phyloP scores from a whole-genome alignment of 2,113 vertebrate species.

The Illadopsis cleaveri region DNA sequence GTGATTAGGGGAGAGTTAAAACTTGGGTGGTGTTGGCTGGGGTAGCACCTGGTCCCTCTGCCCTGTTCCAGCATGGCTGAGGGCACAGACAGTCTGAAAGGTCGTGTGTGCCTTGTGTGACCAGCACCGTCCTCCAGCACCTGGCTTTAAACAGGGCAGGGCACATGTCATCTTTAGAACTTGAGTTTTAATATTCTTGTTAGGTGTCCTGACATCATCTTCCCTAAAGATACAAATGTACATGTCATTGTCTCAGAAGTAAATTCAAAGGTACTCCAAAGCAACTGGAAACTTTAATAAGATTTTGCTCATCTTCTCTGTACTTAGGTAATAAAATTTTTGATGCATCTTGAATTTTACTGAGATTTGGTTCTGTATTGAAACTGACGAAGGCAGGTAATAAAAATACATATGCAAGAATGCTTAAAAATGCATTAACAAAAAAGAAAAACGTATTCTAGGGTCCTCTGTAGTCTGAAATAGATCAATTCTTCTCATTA shows the following conservation, averaged over 20 bases:
- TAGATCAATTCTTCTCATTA: not conserved
- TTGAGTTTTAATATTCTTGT: not conserved
- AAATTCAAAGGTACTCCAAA: not conserved
- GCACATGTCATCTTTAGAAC: not conserved
- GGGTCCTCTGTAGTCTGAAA: not conserved
- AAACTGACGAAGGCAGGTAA: not conserved
- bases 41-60: not conserved
- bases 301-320: not conserved
- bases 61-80: not conserved
- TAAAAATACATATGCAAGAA: not conserved
- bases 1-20: not conserved
- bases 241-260: not conserved
- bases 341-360: not conserved
- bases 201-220: not conserved
- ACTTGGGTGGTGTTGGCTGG: not conserved
- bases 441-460: not conserved
- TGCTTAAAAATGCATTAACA: not conserved
- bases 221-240: not conserved
- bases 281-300: not conserved
- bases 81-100: not conserved
- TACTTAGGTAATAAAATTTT: not conserved
- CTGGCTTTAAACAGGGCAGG: not conserved
- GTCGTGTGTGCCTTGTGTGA: fast-evolving
- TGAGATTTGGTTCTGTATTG: not conserved
- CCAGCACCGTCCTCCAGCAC: not conserved